Evolutionary conservation across 2,797 vertebrate genomes (phyloP), one percentile per base, ranked within the genome.

Genomic region (Pampus argenteus): DNA sequence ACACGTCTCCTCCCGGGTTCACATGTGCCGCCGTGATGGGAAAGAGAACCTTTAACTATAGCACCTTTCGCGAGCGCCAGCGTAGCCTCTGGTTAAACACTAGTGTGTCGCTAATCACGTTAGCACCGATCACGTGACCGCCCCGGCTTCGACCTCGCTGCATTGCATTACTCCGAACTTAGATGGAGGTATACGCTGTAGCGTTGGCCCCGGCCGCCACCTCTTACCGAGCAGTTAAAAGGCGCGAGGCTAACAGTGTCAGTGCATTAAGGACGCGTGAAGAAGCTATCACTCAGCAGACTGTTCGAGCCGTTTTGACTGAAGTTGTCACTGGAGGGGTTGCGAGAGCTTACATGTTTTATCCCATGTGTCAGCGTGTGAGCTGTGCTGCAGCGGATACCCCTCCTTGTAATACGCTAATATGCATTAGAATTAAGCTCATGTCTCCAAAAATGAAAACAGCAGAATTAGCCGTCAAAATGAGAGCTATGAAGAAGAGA

Each of bases 381-480:
- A 64, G 71, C 78, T 70, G 79, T 48, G 65, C 79, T 2, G 65
- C 62, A 1, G 31, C 20, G 8, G 65, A 85, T 73, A 54, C 78
- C 63, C 75, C 38, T 76, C 18, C 52, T 89, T 89, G 88, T 88
- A 92, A 91, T 89, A 44, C 71, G 62, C 79, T 89, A 89, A 89
- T 88, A 84, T 87, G 85, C 85, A 88, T 91, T 77, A 82, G 69
- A 87, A 90, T 86, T 86, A 92, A 90, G 88, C 87, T 86, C 54
- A 62, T 71, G 79, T 70, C 83, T 88, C 77, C 83, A 77, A 86
- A 87, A 88, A 89, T 86, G 79, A 92, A 88, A 94, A 93, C 71
- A 84, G 59, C 76, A 61, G 90, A 91, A 93, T 94, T 92, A 92
- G 85, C 84, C 86, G 73, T 92, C 89, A 88, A 84, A 91, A 89